A percentile compares a stretch with the other conserved stretches of the same genome.
Conservation (phyloP, 37 sponge, comb jelly and placozoan species). For the Eunapius fragilis region DNA sequence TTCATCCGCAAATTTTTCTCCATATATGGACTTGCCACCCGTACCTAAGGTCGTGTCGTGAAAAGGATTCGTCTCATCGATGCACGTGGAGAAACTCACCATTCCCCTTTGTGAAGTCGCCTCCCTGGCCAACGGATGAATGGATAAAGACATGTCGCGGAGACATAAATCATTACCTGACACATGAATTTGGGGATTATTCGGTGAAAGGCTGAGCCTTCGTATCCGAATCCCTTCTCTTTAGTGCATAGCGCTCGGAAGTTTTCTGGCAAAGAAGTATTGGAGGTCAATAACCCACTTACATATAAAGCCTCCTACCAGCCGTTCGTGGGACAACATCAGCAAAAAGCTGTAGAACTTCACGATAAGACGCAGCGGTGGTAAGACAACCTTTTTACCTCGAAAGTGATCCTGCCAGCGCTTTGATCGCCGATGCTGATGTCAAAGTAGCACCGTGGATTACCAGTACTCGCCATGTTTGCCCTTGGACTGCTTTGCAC, state of each 20-base stretch:
- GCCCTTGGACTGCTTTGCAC: too few relatives aligned
- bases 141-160: background rate
- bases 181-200: slow-evolving; percentile 78
- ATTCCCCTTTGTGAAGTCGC: slow-evolving; percentile 90
- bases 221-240: slow-evolving; percentile 87
- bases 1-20: slow-evolving; percentile 95
- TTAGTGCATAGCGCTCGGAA: slow-evolving; percentile 89
- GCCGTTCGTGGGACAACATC: slow-evolving; percentile 99
- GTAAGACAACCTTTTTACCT: background rate
- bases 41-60: slow-evolving; percentile 75
- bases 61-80: background rate
- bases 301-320: slow-evolving; percentile 22
- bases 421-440: slow-evolving; percentile 43
- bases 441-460: slow-evolving; percentile 67
- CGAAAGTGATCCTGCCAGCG: slow-evolving; percentile 58
- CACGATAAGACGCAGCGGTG: background rate
- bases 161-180: slow-evolving; percentile 16
- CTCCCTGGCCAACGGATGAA: slow-evolving; percentile 52
- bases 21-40: slow-evolving; percentile 99
- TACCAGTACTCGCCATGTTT: too few relatives aligned
- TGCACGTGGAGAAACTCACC: slow-evolving; percentile 1
- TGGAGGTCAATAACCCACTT: background rate
- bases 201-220: slow-evolving; percentile 71
- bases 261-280: slow-evolving; percentile 54
- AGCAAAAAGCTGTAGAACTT: slow-evolving; percentile 60